Percentiles rank a stretch among this genome's conserved stretches.
These are phyloP conservation scores for Drosophila borborema DNA, from an alignment of 2,888 invertebrate species.

Conservation along the genomic window DNA sequence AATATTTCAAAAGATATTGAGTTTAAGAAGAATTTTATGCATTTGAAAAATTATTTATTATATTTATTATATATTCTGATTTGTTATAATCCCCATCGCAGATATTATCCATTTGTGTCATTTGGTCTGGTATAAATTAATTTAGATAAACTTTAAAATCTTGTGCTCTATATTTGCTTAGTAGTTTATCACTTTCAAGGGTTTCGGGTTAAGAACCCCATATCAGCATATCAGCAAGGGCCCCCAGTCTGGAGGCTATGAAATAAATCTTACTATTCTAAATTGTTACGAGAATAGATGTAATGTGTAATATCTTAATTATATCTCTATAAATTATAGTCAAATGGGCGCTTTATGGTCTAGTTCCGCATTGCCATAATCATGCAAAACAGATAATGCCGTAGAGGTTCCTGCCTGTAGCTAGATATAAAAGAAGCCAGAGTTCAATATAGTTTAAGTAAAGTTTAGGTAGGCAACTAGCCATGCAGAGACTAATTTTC, in stretches of 20 bases:
- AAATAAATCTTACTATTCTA: neutral
- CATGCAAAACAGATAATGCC: slow-evolving; percentile 38
- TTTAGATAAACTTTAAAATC: neutral
- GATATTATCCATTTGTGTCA: neutral
- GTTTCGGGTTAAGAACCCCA: neutral
- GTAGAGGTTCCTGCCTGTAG: neutral
- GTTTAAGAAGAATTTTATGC: too few relatives aligned
- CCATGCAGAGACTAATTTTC: slow-evolving; percentile 39
- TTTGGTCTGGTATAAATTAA: neutral
- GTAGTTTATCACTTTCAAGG: neutral
- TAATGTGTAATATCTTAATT: slow-evolving; percentile 1
- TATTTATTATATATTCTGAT: neutral
- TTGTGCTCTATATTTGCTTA: neutral
- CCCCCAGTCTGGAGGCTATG: slow-evolving; percentile 8
- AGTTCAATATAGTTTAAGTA: slow-evolving; percentile 42
- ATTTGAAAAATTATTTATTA: neutral
- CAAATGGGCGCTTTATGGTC: neutral
- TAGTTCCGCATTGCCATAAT: slow-evolving; percentile 26
- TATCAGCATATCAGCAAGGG: neutral
- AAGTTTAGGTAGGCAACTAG: slow-evolving; percentile 6
- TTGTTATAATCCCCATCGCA: neutral
- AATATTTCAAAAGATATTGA: too few relatives aligned
- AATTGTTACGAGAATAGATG: slow-evolving; percentile 5
- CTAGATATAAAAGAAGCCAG: slow-evolving; percentile 41
- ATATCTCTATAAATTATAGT: slow-evolving; percentile 39